A percentile compares a stretch with the other conserved stretches of the same genome.
These are phyloP conservation scores for Heliconius cydno DNA, from an alignment of 2,888 invertebrate genomes.

Conservation along the genomic window DNA sequence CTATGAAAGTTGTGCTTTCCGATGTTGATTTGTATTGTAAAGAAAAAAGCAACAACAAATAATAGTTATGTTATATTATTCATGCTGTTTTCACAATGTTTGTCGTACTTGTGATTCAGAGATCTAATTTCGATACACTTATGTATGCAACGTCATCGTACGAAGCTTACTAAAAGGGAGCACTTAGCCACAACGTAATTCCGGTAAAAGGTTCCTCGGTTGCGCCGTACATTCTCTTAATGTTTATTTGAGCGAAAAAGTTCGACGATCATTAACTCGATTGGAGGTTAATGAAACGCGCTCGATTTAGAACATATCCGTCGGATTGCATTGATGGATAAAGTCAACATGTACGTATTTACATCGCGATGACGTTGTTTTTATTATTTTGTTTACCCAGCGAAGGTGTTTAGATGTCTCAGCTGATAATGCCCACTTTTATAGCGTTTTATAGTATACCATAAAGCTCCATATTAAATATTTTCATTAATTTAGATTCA, in stretches of 20 bases:
- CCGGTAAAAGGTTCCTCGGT: slow-evolving; percentile 73
- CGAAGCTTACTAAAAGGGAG: slow-evolving; percentile 59
- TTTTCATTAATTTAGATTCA: slow-evolving; percentile 5
- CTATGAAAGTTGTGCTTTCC: background rate
- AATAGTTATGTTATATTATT: background rate
- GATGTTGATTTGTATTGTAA: background rate
- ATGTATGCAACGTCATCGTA: slow-evolving; percentile 45
- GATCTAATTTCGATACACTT: slow-evolving; percentile 35
- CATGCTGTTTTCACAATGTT: background rate
- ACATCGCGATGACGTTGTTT: slow-evolving; percentile 23
- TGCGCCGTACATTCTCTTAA: slow-evolving; percentile 71
- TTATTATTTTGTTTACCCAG: slow-evolving; percentile 33
- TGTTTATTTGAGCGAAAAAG: slow-evolving; percentile 80
- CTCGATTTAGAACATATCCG: slow-evolving; percentile 64
- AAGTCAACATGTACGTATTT: slow-evolving; percentile 19
- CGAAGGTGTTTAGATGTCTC: slow-evolving; percentile 27
- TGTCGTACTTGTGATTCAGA: slow-evolving; percentile 5
- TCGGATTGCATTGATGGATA: slow-evolving; percentile 33
- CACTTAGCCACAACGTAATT: slow-evolving; percentile 75
- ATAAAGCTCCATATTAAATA: slow-evolving; percentile 16
- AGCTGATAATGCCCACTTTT: slow-evolving; percentile 27
- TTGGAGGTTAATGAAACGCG: slow-evolving; percentile 74
- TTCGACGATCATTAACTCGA: slow-evolving; percentile 75
- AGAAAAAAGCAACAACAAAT: background rate
- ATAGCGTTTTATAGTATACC: slow-evolving; percentile 13